Base-by-base conservation (phyloP, 2,113 vertebrate genomes). In the Xenotilapia caudafasciata region DNA sequence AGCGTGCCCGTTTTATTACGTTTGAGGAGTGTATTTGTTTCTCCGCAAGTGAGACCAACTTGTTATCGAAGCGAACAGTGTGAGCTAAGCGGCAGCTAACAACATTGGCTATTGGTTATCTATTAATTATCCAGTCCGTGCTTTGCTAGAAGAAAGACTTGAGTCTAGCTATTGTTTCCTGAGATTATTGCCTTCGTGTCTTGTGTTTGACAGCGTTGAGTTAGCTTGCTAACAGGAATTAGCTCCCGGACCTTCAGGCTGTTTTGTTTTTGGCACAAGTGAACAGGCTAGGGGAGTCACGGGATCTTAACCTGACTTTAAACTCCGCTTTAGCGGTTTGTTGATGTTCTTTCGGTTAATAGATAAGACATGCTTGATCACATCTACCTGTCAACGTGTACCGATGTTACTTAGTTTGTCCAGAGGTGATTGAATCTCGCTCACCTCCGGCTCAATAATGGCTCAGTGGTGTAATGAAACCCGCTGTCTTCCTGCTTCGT, bases 31-130 rank as follows among this genome's bases (percentile, higher is more conserved):
- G 19, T 55, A 5, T 79, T 13, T 54, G 19, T 45, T 58, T 65
- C 3, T 26, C 70, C 81, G 83, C 62, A 51, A 83, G 28, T 73
- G 28, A 82, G 21, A 84, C n/a, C 14, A 88, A 86, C 79, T 86
- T 83, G 38, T 38, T 70, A 53, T 13, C 11, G 31, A 65, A 49
- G 23, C 42, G 5, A 80, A 86, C 49, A 7, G 3, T 3, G 49
- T 19, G 5, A 91, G 91, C 90, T 94, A 93, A 73, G 6, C 9
- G 40, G 12, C 3, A 68, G 86, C 84, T 80, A 77, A 75, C 86
- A 60, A 28, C 19, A 21, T 5, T 26, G n/a, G 13, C n/a, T 55
- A 31, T 17, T 31, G n/a, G 14, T 42, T 14, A 7, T 14, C 8
- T 83, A 2, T 4, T 19, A 9, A 21, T 33, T 33, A n/a, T 51